Conservation (phyloP, 1,140 invertebrate genomes). For the Cecropterus lyciades region DNA sequence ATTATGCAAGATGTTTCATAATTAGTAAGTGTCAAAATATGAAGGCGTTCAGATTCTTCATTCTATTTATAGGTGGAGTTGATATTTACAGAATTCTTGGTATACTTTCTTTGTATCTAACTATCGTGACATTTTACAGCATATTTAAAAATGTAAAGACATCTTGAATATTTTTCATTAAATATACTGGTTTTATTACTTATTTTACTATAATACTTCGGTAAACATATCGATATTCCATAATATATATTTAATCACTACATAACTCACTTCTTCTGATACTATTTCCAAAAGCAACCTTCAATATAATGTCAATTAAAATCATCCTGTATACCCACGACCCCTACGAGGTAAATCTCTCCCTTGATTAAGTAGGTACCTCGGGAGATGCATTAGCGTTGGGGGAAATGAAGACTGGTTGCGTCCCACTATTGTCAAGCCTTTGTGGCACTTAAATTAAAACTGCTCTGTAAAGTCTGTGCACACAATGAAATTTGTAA, state of each 20-base stretch:
- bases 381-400: slow-evolving; percentile 50
- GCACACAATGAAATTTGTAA: slow-evolving; percentile 8
- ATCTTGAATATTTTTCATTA: too few species aligned
- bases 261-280: not conserved
- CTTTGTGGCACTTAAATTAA: slow-evolving; percentile 24
- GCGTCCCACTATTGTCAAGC: slow-evolving; percentile 27
- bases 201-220: too few species aligned
- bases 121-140: too few species aligned
- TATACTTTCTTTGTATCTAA: too few species aligned
- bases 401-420: slow-evolving; percentile 32
- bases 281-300: not conserved
- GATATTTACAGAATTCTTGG: too few species aligned
- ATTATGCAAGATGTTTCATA: too few species aligned
- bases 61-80: too few species aligned
- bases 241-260: too few species aligned
- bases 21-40: not conserved
- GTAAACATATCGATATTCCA: too few species aligned
- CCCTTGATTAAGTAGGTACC: slow-evolving; percentile 57
- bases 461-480: slow-evolving; percentile 9
- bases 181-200: too few species aligned
- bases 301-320: slow-evolving; percentile 1
- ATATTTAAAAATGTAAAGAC: too few species aligned
- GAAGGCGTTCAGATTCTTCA: too few species aligned
- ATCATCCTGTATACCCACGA: slow-evolving; percentile 41
- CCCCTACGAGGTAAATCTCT: slow-evolving; percentile 51